Evolutionary conservation across 2,113 vertebrate species (phyloP), one percentile per base, ranked within the genome.

Genomic region (Gymnorhina tibicen): DNA sequence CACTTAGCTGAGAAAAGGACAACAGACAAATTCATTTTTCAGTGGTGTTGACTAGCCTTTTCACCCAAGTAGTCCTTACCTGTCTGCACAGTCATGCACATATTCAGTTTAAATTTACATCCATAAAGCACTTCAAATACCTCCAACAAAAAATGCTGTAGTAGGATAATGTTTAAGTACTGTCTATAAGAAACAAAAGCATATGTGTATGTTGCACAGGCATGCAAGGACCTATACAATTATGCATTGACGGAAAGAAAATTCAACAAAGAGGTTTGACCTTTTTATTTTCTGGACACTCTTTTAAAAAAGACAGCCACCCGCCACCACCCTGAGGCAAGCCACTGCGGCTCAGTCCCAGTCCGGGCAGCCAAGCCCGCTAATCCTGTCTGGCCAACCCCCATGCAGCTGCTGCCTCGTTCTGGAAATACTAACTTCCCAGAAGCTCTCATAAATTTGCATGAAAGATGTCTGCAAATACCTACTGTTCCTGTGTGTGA

Each of bases 261-360:
- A 32, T 10, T 44, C 0, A 1, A 60, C 13, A n/a, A 30, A 67
- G 52, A 59, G 32, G 13, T 30, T 39, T 62, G 46, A 58, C 15
- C 2, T 44, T 85, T 85, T 87, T n/a, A 32, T 90, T 85, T 87
- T 69, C 30, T 63, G 14, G 13, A 28, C 16, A 39, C 23, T 85
- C 22, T n/a, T 63, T 58, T 30, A 27, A 17, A n/a, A 20, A 55
- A 47, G 46, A 59, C 35, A 63, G 50, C 20, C 27, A 24, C 14
- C 10, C 21, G 23, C 15, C 21, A 39, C 41, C 0, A 0, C 6
- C 23, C 37, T 0, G 0, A 60, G 17, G 22, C n/a, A 46, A 50
- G 19, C 30, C 3, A 1, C 37, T 53, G 52, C 14, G 10, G 23
- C 32, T 70, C 49, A 69, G 42, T 21, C 64, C 1, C 0, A 66